Conservation (phyloP, 2,888 invertebrate genomes). For the Mimachlamys varia region DNA sequence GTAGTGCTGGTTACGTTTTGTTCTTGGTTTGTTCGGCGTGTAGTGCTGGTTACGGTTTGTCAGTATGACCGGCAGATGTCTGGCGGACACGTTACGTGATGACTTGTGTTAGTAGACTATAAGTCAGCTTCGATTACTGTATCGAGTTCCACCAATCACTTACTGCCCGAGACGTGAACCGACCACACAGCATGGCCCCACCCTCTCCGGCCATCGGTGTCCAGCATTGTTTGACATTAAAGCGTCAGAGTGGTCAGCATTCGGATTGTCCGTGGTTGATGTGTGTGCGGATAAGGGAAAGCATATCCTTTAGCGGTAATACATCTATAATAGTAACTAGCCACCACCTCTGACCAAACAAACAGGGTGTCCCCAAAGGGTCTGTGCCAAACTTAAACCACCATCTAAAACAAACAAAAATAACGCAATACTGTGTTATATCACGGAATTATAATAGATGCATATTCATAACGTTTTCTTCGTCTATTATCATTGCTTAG, state of each 20-base stretch:
- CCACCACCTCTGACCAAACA: too few relatives aligned
- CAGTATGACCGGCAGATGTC: not conserved
- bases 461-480: too few relatives aligned
- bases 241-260: not conserved
- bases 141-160: not conserved
- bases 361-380: not conserved
- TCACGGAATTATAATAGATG: too few relatives aligned
- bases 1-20: too few relatives aligned
- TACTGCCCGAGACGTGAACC: not conserved
- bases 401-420: too few relatives aligned
- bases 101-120: not conserved
- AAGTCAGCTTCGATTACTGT: not conserved
- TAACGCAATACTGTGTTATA: too few relatives aligned
- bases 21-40: too few relatives aligned
- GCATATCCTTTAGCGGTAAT: not conserved
- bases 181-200: not conserved
- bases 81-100: not conserved
- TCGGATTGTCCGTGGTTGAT: not conserved
- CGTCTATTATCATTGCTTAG: too few relatives aligned
- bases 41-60: too few relatives aligned
- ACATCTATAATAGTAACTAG: not conserved
- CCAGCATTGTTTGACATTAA: not conserved
- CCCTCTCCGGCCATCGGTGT: not conserved
- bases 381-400: too few relatives aligned
- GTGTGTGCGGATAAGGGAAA: constrained; percentile 1